These are phyloP conservation scores for Agonopterix heracliana DNA, from an alignment of 2,888 invertebrate species.

Conservation along the genomic window DNA sequence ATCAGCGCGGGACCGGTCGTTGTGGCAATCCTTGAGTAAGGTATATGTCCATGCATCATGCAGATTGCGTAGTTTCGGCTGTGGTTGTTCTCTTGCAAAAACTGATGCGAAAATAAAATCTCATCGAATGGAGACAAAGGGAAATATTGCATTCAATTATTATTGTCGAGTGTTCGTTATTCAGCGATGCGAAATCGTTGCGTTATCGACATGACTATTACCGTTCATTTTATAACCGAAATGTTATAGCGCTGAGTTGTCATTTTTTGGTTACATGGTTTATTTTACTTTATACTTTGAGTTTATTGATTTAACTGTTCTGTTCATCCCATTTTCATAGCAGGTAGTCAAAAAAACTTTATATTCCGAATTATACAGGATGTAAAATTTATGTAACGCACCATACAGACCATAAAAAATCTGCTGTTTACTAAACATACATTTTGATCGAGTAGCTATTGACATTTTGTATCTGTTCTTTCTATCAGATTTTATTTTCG, in stretches of 20 bases:
- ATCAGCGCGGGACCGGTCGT: too few species aligned
- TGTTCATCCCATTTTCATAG: too few species aligned
- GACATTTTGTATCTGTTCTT: too few species aligned
- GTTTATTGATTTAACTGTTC: too few species aligned
- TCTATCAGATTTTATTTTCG: too few species aligned
- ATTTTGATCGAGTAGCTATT: too few species aligned
- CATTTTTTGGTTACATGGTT: not conserved
- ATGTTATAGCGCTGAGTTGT: not conserved
- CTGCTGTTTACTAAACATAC: too few species aligned
- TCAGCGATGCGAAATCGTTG: slow-evolving; percentile 39
- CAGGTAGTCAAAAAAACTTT: too few species aligned
- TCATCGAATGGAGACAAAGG: slow-evolving; percentile 13
- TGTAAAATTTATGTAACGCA: too few species aligned
- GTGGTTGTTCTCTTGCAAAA: not conserved
- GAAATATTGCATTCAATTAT: slow-evolving; percentile 51
- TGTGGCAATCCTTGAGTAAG: too few species aligned
- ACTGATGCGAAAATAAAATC: not conserved
- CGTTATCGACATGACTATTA: slow-evolving; percentile 27
- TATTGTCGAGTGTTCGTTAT: slow-evolving; percentile 36
- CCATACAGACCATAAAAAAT: too few species aligned
- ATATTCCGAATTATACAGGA: too few species aligned
- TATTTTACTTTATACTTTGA: not conserved
- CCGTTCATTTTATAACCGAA: slow-evolving; percentile 17
- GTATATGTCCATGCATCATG: not conserved
- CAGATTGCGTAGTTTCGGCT: not conserved